Percentiles rank a stretch among this genome's conserved stretches.
These are phyloP conservation scores for Lampris megalopsis DNA, from an alignment of 2,113 vertebrate genomes.

Conservation along the genomic window DNA sequence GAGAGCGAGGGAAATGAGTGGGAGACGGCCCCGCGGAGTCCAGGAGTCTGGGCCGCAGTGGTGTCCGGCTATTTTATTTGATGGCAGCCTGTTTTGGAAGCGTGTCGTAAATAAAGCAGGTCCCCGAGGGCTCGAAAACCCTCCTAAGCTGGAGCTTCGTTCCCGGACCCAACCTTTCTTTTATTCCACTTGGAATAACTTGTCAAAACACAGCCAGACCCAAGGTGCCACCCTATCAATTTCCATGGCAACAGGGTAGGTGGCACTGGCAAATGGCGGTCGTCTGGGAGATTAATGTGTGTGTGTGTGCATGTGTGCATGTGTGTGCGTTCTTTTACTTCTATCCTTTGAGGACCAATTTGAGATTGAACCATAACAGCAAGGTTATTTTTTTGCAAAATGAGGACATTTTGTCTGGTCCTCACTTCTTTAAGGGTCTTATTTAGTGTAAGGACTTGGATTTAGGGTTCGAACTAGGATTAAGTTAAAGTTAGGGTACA, in stretches of 20 bases:
- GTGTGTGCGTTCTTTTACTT: too few relatives aligned
- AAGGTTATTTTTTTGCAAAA: too few relatives aligned
- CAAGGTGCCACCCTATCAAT: slow-evolving; percentile 54
- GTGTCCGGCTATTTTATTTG: slow-evolving; percentile 39
- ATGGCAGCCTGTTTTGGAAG: slow-evolving; percentile 13
- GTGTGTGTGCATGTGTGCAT: background rate
- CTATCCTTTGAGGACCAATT: too few relatives aligned
- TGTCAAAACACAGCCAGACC: slow-evolving; percentile 56
- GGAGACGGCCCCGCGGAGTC: slow-evolving; percentile 24
- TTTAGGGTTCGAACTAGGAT: too few relatives aligned
- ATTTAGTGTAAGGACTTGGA: too few relatives aligned
- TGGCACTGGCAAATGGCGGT: slow-evolving; percentile 22
- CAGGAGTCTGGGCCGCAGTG: slow-evolving; percentile 29
- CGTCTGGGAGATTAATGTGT: background rate
- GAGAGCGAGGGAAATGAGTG: slow-evolving; percentile 4
- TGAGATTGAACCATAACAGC: too few relatives aligned
- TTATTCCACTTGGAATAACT: slow-evolving; percentile 66
- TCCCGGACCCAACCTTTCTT: slow-evolving; percentile 51
- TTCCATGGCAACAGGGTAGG: slow-evolving; percentile 50
- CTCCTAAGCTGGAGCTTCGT: slow-evolving; percentile 45
- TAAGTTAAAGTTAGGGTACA: too few relatives aligned
- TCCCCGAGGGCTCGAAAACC: slow-evolving; percentile 42
- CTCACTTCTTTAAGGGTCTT: too few relatives aligned
- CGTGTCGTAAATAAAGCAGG: slow-evolving; percentile 60
- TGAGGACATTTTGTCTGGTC: too few relatives aligned